Evolutionary conservation across 2,797 vertebrate species (phyloP).

Genomic region (Sebastes kiyomatsui): DNA sequence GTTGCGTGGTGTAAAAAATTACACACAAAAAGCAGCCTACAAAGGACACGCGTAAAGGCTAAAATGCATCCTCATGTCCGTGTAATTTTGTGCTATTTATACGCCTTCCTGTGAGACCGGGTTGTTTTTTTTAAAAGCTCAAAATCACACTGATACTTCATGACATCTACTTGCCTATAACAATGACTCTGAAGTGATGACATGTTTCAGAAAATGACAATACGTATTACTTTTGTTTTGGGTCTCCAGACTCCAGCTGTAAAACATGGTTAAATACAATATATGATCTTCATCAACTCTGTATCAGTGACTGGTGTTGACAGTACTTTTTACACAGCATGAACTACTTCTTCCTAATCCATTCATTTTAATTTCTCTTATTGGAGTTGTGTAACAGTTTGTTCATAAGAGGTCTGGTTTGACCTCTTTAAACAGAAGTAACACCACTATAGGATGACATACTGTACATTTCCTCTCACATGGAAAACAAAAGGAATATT

Average conservation of each 20-base stretch:
- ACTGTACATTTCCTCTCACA: too few species aligned
- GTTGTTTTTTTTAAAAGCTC: background rate
- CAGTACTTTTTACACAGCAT: background rate
- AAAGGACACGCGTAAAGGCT: too few species aligned
- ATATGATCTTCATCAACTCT: background rate
- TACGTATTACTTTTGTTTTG: background rate
- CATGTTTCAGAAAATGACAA: background rate
- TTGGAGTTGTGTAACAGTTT: background rate
- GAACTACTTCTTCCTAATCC: background rate
- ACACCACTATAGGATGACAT: background rate
- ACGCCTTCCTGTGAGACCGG: too few species aligned
- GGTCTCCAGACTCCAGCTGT: background rate
- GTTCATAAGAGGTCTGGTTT: background rate
- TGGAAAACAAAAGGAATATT: background rate
- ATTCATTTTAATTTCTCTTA: background rate
- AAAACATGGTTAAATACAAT: background rate
- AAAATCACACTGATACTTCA: background rate
- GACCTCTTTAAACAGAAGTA: background rate
- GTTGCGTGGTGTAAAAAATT: too few species aligned
- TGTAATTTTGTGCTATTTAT: too few species aligned
- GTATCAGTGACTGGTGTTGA: fast-evolving
- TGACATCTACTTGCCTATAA: background rate
- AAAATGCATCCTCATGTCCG: too few species aligned
- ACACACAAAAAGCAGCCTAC: fast-evolving
- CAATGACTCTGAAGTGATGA: background rate